A percentile compares a stretch with the other conserved stretches of the same genome.
phyloP scores from a whole-genome alignment of 2,888 invertebrate species.

The Synergus umbraculus region DNA sequence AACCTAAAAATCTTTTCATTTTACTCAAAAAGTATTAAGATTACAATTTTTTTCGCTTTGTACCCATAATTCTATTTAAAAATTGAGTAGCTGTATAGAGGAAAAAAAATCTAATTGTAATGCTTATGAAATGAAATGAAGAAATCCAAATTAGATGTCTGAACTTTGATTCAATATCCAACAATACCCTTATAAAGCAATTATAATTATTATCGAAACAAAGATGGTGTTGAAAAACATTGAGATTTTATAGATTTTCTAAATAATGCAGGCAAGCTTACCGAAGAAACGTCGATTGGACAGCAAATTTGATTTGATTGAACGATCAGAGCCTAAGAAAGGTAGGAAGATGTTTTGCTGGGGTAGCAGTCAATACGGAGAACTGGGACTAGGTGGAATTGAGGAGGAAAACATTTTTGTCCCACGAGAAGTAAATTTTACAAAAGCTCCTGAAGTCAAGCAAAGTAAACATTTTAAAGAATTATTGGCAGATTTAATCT shows the following conservation, averaged over 20 bases:
- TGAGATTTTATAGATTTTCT: not conserved
- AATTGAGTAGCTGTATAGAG: no score
- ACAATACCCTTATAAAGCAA: not conserved
- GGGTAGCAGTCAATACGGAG: constrained; percentile 86
- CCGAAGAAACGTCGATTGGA: constrained; percentile 65
- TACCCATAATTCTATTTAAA: no score
- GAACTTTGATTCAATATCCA: no score
- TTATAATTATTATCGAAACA: not conserved
- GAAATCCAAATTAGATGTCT: no score
- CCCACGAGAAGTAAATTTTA: constrained; percentile 78
- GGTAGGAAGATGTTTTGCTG: constrained; percentile 82
- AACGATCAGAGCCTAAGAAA: not conserved
- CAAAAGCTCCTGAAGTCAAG: constrained; percentile 71
- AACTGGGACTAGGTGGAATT: constrained; percentile 87
- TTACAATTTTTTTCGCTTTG: no score
- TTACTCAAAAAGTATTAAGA: no score
- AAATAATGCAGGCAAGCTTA: constrained; percentile 62
- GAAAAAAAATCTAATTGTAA: no score
- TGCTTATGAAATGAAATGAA: no score
- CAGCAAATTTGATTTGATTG: constrained; percentile 47
- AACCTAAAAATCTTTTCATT: no score
- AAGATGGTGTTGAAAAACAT: not conserved
- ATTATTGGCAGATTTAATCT: not conserved
- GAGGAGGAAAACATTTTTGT: constrained; percentile 83
- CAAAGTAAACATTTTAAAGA: constrained; percentile 70